Evolutionary conservation across 1,140 invertebrate genomes (phyloP), one percentile per base, ranked within the genome.

Genomic region (Carcinoscorpius rotundicauda): DNA sequence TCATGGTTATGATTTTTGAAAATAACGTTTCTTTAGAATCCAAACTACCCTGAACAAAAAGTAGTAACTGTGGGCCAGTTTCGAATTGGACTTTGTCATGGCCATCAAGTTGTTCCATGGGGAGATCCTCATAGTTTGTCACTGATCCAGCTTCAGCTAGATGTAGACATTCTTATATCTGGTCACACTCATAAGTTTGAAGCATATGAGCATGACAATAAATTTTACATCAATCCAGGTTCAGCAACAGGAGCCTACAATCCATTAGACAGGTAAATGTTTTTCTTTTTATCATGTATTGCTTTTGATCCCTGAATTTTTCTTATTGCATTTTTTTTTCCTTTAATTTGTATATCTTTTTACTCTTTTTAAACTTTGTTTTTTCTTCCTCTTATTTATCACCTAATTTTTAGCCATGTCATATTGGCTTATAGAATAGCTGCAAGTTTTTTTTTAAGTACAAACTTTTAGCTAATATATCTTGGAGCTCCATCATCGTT

Each of bases 181-280:
- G 97, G 97, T 0, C 96, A 99, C 76, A 99, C 97, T 5, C 97
- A 99, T 78, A 91, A 93, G 72, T 99, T 98, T 82, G 93, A 97
- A 77, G 94, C 95, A 0, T 98, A 95, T 76, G 96, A 99, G 78
- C 93, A 97, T 81, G 95, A 97, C 77, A 96, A 94, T 73, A 96
- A 96, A 76, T 98, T 99, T 80, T 99, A 95, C 77, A 97, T 99
- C 57, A 99, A 99, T 80, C 97, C 97, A 60, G 97, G 97, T 29
- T 97, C 94, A 57, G 96, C 95, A 5, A 99, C 97, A 65, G 97
- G 97, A 58, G 94, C 97, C 11, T 99, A 94, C 73, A 93, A 88
- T 82, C 87, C 94, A 49, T 77, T 97, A 60, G 91, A 95, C 72
- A 88, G 86, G 87, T 94, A 82, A 29, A 29, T 29, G 29, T 55